phyloP scores from a whole-genome alignment of 1,140 invertebrate genomes.

The Drosophila teissieri region DNA sequence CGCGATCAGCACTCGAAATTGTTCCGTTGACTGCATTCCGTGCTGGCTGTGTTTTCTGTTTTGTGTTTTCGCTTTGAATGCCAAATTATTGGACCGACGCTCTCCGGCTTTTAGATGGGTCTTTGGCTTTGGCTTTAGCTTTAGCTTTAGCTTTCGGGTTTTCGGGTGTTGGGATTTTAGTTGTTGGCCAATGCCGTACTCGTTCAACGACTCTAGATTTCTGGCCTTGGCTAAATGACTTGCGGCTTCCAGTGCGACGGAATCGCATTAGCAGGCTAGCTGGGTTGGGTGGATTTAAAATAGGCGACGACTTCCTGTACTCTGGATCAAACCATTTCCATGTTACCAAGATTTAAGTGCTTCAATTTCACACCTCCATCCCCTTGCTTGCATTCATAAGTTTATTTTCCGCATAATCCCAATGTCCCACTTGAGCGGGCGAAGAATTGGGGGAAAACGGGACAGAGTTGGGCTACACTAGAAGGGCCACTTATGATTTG shows the following conservation, averaged over 20 bases:
- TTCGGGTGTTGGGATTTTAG: conserved; percentile 4
- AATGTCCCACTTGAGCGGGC: too few species aligned
- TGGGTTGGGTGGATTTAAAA: neutral
- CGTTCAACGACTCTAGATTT: conserved; percentile 62
- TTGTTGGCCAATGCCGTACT: conserved; percentile 54
- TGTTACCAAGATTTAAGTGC: too few species aligned
- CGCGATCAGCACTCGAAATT: conserved; percentile 33
- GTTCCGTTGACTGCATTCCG: conserved; percentile 75
- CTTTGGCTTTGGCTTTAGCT: conserved; percentile 4
- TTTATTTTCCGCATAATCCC: neutral
- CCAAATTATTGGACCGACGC: conserved; percentile 37
- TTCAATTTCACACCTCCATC: too few species aligned
- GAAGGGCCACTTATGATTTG: conserved; percentile 34
- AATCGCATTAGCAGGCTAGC: too few species aligned
- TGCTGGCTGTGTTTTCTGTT: neutral
- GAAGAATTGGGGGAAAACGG: conserved; percentile 16
- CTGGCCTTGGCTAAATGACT: conserved; percentile 4
- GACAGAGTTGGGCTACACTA: neutral
- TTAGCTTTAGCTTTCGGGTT: conserved; percentile 5
- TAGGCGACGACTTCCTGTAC: neutral
- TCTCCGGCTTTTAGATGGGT: conserved; percentile 16
- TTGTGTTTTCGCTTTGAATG: conserved; percentile 31
- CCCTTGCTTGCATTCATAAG: too few species aligned
- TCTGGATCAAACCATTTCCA: neutral
- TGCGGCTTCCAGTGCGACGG: neutral